Evolutionary conservation across 2,888 invertebrate genomes (phyloP).

Genomic region (Drosophila fulvimacula): DNA sequence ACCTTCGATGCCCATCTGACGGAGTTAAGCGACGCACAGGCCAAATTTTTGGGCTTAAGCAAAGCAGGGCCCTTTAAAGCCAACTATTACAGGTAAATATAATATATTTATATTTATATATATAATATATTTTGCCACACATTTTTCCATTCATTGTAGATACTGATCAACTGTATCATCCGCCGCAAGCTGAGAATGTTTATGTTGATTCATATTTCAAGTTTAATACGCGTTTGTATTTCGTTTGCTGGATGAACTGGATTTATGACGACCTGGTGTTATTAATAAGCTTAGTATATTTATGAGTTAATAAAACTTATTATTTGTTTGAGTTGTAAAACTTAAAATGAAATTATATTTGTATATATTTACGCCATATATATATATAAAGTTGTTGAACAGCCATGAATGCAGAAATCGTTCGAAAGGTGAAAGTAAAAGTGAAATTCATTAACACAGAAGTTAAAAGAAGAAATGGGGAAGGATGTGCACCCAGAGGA

Average conservation of each 20-base stretch:
- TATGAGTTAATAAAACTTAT: background rate
- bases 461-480: too few relatives aligned
- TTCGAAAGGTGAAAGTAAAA: too few relatives aligned
- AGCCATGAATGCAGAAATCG: too few relatives aligned
- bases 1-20: slow-evolving; percentile 98
- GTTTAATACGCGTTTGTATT: slow-evolving; percentile 15
- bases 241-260: slow-evolving; percentile 17
- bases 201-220: background rate
- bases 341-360: too few relatives aligned
- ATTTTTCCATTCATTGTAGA: slow-evolving; percentile 35
- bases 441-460: too few relatives aligned
- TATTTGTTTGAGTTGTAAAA: background rate
- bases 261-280: slow-evolving; percentile 7
- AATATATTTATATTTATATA: too few relatives aligned
- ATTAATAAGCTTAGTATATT: background rate
- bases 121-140: too few relatives aligned
- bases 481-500: too few relatives aligned
- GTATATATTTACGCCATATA: too few relatives aligned
- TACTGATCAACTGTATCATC: slow-evolving; percentile 50
- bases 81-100: slow-evolving; percentile 95
- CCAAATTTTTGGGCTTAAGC: slow-evolving; percentile 97
- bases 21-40: slow-evolving; percentile 96
- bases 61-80: slow-evolving; percentile 99
- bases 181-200: background rate
- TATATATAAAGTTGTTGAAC: too few relatives aligned